Evolutionary conservation across 2,888 invertebrate species (phyloP).

Genomic region (Cerastis leucographa): DNA sequence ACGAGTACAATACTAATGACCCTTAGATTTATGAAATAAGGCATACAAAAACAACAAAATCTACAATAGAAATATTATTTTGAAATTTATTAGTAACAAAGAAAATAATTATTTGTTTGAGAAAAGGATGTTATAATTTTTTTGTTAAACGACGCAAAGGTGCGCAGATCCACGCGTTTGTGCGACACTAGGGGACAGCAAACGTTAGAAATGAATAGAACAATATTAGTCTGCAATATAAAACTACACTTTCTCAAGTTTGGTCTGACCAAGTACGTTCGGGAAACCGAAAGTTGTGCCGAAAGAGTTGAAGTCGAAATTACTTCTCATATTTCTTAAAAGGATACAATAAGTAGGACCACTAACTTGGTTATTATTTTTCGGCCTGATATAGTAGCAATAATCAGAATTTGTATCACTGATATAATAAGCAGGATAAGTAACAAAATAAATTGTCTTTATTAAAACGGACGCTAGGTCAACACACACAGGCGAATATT

Average conservation of each 20-base stretch:
- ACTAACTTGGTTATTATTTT: slow-evolving; percentile 22
- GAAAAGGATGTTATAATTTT: too few species aligned
- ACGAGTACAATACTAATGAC: too few species aligned
- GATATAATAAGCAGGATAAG: slow-evolving; percentile 36
- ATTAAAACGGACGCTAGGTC: slow-evolving; percentile 27
- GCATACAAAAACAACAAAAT: too few species aligned
- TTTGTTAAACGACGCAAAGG: too few species aligned
- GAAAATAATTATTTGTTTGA: too few species aligned
- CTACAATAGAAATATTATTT: too few species aligned
- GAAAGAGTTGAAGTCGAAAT: not conserved
- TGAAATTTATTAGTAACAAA: too few species aligned
- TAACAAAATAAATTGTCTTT: slow-evolving; percentile 21
- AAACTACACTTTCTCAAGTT: not conserved
- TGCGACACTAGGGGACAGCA: too few species aligned
- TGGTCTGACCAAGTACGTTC: not conserved
- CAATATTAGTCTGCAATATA: not conserved
- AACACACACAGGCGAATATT: slow-evolving; percentile 32
- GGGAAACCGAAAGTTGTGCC: not conserved
- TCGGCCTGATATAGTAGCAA: slow-evolving; percentile 1
- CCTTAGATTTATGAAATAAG: too few species aligned
- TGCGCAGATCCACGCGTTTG: too few species aligned
- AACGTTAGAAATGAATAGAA: too few species aligned
- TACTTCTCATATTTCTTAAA: slow-evolving; percentile 1
- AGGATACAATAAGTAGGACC: not conserved
- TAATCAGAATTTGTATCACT: slow-evolving; percentile 27